These are phyloP conservation scores for Enteromius viviparus DNA, from an alignment of 2,797 vertebrate species.

Conservation along the genomic window DNA sequence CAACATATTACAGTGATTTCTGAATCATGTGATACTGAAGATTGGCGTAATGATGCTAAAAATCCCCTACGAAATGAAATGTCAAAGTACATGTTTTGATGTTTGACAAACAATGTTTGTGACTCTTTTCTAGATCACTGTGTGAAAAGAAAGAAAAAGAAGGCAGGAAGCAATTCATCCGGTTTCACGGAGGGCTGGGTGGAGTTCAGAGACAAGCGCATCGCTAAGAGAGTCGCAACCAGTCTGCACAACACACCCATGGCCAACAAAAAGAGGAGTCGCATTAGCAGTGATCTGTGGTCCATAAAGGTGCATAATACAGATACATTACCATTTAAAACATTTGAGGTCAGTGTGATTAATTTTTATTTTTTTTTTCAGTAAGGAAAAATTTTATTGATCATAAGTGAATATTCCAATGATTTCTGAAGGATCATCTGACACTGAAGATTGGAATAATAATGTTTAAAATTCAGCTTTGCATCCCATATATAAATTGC, in stretches of 20 bases:
- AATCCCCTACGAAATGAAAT: background rate
- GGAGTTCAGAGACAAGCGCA: slow-evolving; percentile 86
- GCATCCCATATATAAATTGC: background rate
- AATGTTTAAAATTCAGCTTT: background rate
- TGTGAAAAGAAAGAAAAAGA: slow-evolving; percentile 79
- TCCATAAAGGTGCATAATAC: slow-evolving; percentile 81
- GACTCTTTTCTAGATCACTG: slow-evolving; percentile 68
- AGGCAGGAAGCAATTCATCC: slow-evolving; percentile 68
- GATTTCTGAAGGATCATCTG: background rate
- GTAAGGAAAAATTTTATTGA: background rate
- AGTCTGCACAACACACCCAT: slow-evolving; percentile 87
- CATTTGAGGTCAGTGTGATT: background rate
- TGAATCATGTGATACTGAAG: background rate
- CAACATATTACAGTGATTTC: background rate
- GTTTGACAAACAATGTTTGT: background rate
- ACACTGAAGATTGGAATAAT: background rate
- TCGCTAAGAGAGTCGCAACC: slow-evolving; percentile 82
- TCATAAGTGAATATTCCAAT: background rate
- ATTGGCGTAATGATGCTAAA: background rate
- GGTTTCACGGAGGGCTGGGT: slow-evolving; percentile 90
- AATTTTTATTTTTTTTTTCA: too few species aligned
- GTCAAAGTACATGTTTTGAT: background rate
- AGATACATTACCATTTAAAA: background rate
- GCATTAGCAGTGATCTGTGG: slow-evolving; percentile 85
- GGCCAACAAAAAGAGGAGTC: slow-evolving; percentile 79